Evolutionary conservation across 1,140 invertebrate species (phyloP), one percentile per base, ranked within the genome.

Genomic region (Tetramorium simillimum): DNA sequence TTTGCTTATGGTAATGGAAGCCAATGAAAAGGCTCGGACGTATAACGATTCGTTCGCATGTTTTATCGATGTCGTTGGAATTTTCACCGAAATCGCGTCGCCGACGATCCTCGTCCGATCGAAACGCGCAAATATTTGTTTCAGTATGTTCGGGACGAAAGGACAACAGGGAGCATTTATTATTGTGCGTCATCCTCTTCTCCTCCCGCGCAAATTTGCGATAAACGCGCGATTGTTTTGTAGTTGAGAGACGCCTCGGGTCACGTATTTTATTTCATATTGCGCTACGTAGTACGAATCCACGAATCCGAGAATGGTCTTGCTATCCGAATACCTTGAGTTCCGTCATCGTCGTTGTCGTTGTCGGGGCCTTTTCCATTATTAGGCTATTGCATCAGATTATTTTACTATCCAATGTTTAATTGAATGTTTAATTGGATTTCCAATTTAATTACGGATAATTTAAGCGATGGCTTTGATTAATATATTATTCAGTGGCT

Each of bases 201-300:
- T 43, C 56, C 16, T 56, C 4, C 0, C 46, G 12, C 14, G n/a
- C n/a, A 62, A 77, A 69, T 81, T 51, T 14, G 46, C 7, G 77
- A 21, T 53, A 7, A 80, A 40, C n/a, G 43, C n/a, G n/a, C 28
- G n/a, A 28, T 67, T 51, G 46, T 33, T 21, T 37, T 72, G 51
- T 58, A 81, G 65, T 75, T 56, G 87, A 81, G 70, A n/a, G 6
- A 69, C 87, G 92, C 91, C 92, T 92, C 91, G 88, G 92, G 92
- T 87, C 84, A 93, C 89, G 90, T 93, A 92, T 93, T 93, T 93
- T 91, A 93, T 93, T 93, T 92, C 28, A 80, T 37, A 80, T 85
- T 91, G 90, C 90, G 92, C 91, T 91, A 86, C 53, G 18, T 37
- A 16, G 3, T 63, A 86, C 62, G 60, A n/a, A n/a, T n/a, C 75